Evolutionary conservation across 2,888 invertebrate species (phyloP).

Genomic region (Andrena fulva): DNA sequence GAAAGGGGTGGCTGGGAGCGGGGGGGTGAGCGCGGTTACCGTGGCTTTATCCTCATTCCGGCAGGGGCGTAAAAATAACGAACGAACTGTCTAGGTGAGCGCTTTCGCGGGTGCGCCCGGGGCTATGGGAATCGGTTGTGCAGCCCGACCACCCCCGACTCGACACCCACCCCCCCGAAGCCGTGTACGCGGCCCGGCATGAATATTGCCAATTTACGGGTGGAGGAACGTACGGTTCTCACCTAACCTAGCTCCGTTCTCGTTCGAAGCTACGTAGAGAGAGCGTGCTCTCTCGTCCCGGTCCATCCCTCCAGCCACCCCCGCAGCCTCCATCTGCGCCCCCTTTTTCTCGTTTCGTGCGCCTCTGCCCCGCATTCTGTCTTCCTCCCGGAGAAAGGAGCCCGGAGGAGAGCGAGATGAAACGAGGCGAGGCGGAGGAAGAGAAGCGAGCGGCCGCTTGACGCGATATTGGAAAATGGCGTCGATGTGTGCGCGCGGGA

Average conservation of each 20-base stretch:
- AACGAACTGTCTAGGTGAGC: slow-evolving; percentile 71
- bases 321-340: slow-evolving; percentile 57
- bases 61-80: slow-evolving; percentile 71
- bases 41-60: slow-evolving; percentile 66
- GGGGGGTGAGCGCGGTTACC: slow-evolving; percentile 60
- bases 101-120: slow-evolving; percentile 65
- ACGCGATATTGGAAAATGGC: slow-evolving; percentile 84
- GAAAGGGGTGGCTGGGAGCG: slow-evolving; percentile 1
- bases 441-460: slow-evolving; percentile 74
- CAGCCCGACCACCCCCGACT: slow-evolving; percentile 53
- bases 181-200: slow-evolving; percentile 76
- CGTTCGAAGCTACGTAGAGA: slow-evolving; percentile 64
- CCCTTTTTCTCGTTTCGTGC: slow-evolving; percentile 62
- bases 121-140: slow-evolving; percentile 68
- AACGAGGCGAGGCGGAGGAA: slow-evolving; percentile 47
- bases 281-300: slow-evolving; percentile 56
- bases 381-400: slow-evolving; percentile 62
- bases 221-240: slow-evolving; percentile 79
- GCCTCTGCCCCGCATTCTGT: slow-evolving; percentile 48
- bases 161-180: slow-evolving; percentile 41
- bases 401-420: slow-evolving; percentile 61
- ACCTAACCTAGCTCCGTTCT: slow-evolving; percentile 73
- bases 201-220: slow-evolving; percentile 81
- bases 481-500: slow-evolving; percentile 78
- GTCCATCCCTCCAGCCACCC: slow-evolving; percentile 48